phyloP scores from a whole-genome alignment of 2,888 invertebrate species.

The Mythimna ferrago region DNA sequence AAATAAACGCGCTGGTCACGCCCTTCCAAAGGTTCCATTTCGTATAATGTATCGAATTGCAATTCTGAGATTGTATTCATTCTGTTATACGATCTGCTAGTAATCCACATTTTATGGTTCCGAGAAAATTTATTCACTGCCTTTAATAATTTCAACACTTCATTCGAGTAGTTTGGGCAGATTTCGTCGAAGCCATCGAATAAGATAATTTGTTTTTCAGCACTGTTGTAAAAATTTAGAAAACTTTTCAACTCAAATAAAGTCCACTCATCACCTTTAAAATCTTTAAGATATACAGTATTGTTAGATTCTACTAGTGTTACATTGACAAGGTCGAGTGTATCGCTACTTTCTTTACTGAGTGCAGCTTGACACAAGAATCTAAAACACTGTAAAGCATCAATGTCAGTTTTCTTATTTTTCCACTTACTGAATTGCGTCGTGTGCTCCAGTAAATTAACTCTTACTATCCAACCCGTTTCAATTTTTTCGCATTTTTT shows the following conservation, averaged over 20 bases:
- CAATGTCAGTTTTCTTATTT: not conserved
- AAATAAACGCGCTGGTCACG: not conserved
- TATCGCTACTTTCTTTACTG: not conserved
- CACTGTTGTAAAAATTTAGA: constrained; percentile 32
- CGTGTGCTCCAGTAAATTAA: constrained; percentile 43
- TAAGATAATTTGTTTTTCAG: constrained; percentile 33
- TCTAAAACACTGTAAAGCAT: constrained; percentile 8
- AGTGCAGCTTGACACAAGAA: constrained; percentile 26
- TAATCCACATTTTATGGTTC: constrained; percentile 43
- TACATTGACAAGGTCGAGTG: not conserved
- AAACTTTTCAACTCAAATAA: constrained; percentile 41
- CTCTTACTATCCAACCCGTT: constrained; percentile 46
- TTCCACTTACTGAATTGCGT: constrained; percentile 38
- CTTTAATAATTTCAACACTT: constrained; percentile 30
- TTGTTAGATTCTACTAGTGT: constrained; percentile 4
- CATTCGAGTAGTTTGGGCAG: constrained; percentile 45
- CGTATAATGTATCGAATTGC: not conserved
- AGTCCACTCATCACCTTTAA: constrained; percentile 15
- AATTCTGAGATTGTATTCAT: not conserved
- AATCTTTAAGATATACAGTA: constrained; percentile 1
- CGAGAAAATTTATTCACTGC: not conserved
- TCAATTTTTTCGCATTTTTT: not conserved
- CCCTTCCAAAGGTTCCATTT: not conserved
- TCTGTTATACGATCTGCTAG: constrained; percentile 42
- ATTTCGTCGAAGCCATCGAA: constrained; percentile 64